Percentiles rank a stretch among this genome's conserved stretches.
Evolutionary conservation across 2,797 vertebrate species (phyloP).

Genomic region (Typhlichthys subterraneus): DNA sequence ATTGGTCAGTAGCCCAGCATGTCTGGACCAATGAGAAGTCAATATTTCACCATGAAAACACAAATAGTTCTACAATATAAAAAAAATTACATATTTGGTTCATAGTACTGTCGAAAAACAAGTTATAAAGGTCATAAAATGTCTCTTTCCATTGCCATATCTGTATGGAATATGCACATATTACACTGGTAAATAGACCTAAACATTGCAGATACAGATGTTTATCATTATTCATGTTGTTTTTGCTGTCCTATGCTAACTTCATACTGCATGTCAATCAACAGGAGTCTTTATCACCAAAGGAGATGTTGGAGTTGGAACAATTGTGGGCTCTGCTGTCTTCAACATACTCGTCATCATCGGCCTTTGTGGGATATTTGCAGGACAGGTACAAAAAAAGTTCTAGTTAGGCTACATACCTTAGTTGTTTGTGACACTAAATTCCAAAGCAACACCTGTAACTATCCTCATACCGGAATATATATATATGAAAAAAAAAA

Average conservation of each 20-base stretch:
- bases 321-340: slow-evolving; percentile 81
- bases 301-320: slow-evolving; percentile 80
- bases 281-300: slow-evolving; percentile 83
- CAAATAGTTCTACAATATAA: neutral
- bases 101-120: neutral
- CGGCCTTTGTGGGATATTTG: slow-evolving; percentile 79
- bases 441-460: too few relatives aligned
- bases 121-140: too few relatives aligned
- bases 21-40: neutral
- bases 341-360: slow-evolving; percentile 85
- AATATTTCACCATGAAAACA: too few relatives aligned
- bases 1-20: slow-evolving; percentile 71
- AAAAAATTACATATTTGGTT: neutral
- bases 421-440: too few relatives aligned
- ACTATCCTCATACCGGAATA: too few relatives aligned
- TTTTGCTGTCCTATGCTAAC: neutral
- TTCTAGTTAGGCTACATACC: too few relatives aligned
- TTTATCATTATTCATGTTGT: too few relatives aligned
- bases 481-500: too few relatives aligned
- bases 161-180: too few relatives aligned
- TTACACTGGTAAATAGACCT: too few relatives aligned
- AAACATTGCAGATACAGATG: too few relatives aligned
- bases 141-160: too few relatives aligned
- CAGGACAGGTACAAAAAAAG: slow-evolving; percentile 69
- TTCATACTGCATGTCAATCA: neutral